phyloP scores from a whole-genome alignment of 2,888 invertebrate species.

The Nomada flava region DNA sequence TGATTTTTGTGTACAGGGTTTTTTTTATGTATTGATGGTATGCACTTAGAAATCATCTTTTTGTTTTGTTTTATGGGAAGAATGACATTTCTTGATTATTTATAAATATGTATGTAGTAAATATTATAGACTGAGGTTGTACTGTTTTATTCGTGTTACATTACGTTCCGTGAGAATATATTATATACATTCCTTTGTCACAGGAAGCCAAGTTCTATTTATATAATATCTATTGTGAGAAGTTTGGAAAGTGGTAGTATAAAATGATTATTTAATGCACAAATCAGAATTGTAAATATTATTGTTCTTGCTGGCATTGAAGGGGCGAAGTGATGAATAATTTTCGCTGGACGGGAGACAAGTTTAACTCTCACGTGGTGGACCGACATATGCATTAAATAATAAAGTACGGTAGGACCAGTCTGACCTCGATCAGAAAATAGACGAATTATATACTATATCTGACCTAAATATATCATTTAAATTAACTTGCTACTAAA shows the following conservation, averaged over 20 bases:
- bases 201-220: too few relatives aligned
- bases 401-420: neutral
- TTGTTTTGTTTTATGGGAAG: too few relatives aligned
- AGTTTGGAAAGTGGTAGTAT: too few relatives aligned
- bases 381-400: neutral
- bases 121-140: too few relatives aligned
- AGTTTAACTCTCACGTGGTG: neutral
- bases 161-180: neutral
- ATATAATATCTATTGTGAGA: too few relatives aligned
- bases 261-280: too few relatives aligned
- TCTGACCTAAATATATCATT: too few relatives aligned
- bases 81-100: too few relatives aligned
- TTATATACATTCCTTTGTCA: neutral
- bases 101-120: too few relatives aligned
- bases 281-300: too few relatives aligned
- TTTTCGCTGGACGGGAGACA: neutral
- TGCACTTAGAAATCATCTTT: too few relatives aligned
- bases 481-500: neutral
- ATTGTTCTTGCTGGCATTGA: neutral
- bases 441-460: neutral
- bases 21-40: too few relatives aligned
- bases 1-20: neutral
- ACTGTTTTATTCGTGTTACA: neutral
- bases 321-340: neutral
- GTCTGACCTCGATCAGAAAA: constrained; percentile 1